Base-by-base conservation (phyloP, 2,888 invertebrate species). In the Pasiphila rectangulata region DNA sequence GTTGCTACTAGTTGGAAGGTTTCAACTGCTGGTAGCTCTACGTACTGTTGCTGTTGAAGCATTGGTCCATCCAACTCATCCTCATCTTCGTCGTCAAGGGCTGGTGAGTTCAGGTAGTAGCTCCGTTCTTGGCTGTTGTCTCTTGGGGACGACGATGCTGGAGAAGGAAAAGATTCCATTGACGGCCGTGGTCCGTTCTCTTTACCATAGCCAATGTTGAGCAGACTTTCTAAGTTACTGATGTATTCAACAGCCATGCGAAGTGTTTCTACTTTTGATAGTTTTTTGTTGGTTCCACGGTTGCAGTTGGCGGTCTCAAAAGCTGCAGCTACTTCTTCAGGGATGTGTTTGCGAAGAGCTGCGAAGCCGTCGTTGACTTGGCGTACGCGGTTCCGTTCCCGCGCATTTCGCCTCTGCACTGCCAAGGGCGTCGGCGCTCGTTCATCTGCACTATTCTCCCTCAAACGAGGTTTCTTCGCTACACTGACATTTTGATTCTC, bases 321-420 rank as follows among this genome's bases (percentile, higher is more conserved):
- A 0, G 91, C 91, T 39, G 92, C 89, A 0, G 95, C 94, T 0
- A 95, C 94, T 71, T 94, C 94, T 42, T 93, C 94, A 0, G 96
- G 97, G 56, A 97, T 96, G 72, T 95, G 96, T 63, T 95, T 94
- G 12, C 96, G 90, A 1, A 97, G 83, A n/a, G 94, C 94, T 0
- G 96, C 95, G 75, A 96, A 97, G 10, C 96, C 97, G 67, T 96
- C 95, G 82, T 96, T 96, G 16, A 96, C 96, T 90, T 96, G 96
- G 62, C 96, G 95, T 5, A 97, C 97, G 50, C 98, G 91, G 81
- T 97, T 97, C 12, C 98, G 89, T 90, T 98, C 98, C 40, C 98
- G 91, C 52, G 97, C 97, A 85, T 98, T 98, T 68, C 98, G 89
- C 30, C 97, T 89, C 0, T 96, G 96, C 4, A 96, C 96, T 0